Conservation (phyloP, 2,797 vertebrate species). For the Triplophysa yarkandensis region DNA sequence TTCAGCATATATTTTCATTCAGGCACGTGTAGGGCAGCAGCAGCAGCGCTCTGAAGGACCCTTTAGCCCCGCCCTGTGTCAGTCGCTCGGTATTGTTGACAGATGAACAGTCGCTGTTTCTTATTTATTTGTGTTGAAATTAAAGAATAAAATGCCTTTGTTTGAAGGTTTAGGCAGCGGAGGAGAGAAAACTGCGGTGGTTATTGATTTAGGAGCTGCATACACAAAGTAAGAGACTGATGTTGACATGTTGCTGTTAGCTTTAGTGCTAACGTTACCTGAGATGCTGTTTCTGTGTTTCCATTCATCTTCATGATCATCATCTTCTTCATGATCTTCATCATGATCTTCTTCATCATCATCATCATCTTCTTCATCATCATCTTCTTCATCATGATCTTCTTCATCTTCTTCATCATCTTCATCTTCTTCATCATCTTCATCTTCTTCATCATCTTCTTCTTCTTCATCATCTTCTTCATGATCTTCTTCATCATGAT, state of each 20-base stretch:
- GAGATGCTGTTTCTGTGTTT: background rate
- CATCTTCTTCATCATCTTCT: too few species aligned
- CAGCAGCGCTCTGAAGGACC: background rate
- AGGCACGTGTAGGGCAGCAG: conserved; percentile 23
- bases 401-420: too few species aligned
- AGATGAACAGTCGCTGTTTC: background rate
- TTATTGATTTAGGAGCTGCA: conserved; percentile 92
- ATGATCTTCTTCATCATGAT: too few species aligned
- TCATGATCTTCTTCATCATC: too few species aligned
- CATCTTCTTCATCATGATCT: too few species aligned
- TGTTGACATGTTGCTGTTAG: background rate
- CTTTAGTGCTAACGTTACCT: background rate
- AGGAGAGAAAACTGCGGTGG: conserved; percentile 95
- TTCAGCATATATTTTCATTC: background rate
- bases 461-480: too few species aligned
- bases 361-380: too few species aligned
- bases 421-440: too few species aligned
- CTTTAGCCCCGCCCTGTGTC: background rate
- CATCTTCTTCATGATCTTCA: too few species aligned
- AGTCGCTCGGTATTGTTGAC: background rate
- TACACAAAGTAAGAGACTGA: conserved; percentile 91
- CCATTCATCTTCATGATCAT: too few species aligned
- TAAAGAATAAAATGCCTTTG: conserved; percentile 82
- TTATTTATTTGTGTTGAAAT: background rate
- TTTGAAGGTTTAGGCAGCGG: conserved; percentile 94